Conservation (phyloP, 2,113 vertebrate genomes). For the western clawed frog (Xenopus tropicalis) region DNA sequence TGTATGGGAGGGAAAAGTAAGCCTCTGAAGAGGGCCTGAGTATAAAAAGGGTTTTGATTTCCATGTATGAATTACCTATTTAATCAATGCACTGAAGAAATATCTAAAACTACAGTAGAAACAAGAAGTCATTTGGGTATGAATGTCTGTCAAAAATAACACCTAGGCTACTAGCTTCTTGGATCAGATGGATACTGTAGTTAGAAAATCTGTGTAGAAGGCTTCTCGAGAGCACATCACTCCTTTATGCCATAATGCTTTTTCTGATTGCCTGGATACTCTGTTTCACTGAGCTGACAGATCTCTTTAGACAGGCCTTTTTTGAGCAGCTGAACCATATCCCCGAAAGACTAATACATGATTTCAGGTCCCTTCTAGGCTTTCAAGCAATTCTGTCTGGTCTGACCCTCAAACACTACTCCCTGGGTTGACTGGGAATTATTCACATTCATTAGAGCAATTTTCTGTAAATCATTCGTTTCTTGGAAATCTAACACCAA, state of each 20-base stretch:
- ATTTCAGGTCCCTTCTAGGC: constrained; percentile 7
- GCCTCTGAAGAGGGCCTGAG: no score
- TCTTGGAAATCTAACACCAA: constrained; percentile 13
- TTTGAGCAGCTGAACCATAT: constrained; percentile 4
- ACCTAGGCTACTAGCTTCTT: background rate
- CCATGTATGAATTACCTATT: no score
- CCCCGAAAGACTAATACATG: constrained; percentile 19
- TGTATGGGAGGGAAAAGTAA: no score
- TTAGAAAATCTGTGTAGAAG: background rate
- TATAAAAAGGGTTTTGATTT: no score
- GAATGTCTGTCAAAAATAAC: background rate
- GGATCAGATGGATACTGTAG: background rate
- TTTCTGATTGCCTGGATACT: constrained; percentile 21
- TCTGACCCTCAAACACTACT: constrained; percentile 5
- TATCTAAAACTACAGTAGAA: background rate
- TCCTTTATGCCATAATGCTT: background rate
- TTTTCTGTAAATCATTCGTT: constrained; percentile 20
- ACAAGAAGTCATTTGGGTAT: background rate
- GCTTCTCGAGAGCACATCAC: background rate
- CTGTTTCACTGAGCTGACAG: constrained; percentile 25
- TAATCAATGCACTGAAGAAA: no score
- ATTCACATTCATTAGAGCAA: constrained; percentile 29
- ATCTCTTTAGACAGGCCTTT: constrained; percentile 22
- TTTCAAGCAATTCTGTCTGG: constrained; percentile 18
- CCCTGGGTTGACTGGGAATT: background rate